Evolutionary conservation across 2,888 invertebrate genomes (phyloP).

Genomic region (Aproaerema taeniolella): DNA sequence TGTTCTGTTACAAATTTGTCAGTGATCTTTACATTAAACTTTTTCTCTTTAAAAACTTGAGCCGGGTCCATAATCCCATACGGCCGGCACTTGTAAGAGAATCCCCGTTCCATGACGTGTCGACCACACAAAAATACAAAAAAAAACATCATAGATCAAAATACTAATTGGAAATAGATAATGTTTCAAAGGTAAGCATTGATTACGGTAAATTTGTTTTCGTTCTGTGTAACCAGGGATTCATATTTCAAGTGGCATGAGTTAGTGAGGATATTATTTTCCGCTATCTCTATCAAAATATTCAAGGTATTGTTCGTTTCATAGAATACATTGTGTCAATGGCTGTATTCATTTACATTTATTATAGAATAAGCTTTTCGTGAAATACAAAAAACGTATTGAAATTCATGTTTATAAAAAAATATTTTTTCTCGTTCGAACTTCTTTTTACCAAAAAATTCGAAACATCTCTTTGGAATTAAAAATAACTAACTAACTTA

Average conservation of each 20-base stretch:
- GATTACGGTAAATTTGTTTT: constrained; percentile 29
- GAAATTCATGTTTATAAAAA: no score
- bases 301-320: neutral
- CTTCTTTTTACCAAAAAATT: no score
- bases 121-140: constrained; percentile 57
- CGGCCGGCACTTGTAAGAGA: constrained; percentile 52
- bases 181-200: constrained; percentile 26
- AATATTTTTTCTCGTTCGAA: no score
- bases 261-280: no score
- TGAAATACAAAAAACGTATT: no score
- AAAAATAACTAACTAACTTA: no score
- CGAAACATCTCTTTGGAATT: no score
- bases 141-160: constrained; percentile 43
- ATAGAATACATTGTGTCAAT: neutral
- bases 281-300: no score
- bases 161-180: constrained; percentile 24
- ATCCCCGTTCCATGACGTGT: constrained; percentile 55
- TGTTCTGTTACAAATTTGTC: constrained; percentile 78
- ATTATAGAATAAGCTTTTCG: neutral
- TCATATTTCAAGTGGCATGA: constrained; percentile 27
- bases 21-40: constrained; percentile 76
- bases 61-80: constrained; percentile 67
- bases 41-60: constrained; percentile 71
- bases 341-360: neutral
- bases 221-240: constrained; percentile 17